Evolutionary conservation across 2,797 vertebrate species (phyloP), one percentile per base, ranked within the genome.

Genomic region (Lutra lutra): DNA sequence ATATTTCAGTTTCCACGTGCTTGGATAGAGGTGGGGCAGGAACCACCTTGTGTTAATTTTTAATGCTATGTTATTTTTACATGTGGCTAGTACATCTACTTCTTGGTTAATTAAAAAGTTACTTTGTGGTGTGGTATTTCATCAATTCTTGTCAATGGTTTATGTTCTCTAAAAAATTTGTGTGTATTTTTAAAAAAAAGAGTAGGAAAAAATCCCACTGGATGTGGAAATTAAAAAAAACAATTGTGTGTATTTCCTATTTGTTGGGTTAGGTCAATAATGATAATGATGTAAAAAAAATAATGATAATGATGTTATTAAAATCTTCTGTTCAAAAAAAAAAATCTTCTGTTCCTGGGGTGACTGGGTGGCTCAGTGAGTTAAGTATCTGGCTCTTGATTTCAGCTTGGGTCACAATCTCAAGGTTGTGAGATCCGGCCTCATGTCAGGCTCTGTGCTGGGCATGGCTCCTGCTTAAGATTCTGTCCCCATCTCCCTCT

Each of bases 271-370:
- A 91, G 46, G 40, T 70, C n/a, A 83, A 87, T 66, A 92, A 78
- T 25, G 79, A 77, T 48, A 72, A 29, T 12, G 4, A 95, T 68
- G 27, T 51, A 38, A 38, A 38, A 38, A 38, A 38, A 83, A 87
- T 66, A 92, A 78, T 25, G 79, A 77, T 48, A 72, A 29, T 12
- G 4, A 95, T 68, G 27, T 51, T 92, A 86, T 43, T 80, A 48
- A 96, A 72, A 95, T 91, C 80, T 89, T 96, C 29, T 54, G 21
- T 91, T 86, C 23, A 40, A 40, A 40, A 40, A 40, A 40, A 40
- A 48, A 96, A 72, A 95, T 91, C 80, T 89, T 96, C 29, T 54
- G 21, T 91, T 86, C 23, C 15, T 80, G n/a, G 66, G n/a, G 66
- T 11, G n/a, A 18, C 66, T 68, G n/a, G 8, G 18, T 68, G 66